Base-by-base conservation (phyloP, 2,113 vertebrate genomes). In the Neogale vison region DNA sequence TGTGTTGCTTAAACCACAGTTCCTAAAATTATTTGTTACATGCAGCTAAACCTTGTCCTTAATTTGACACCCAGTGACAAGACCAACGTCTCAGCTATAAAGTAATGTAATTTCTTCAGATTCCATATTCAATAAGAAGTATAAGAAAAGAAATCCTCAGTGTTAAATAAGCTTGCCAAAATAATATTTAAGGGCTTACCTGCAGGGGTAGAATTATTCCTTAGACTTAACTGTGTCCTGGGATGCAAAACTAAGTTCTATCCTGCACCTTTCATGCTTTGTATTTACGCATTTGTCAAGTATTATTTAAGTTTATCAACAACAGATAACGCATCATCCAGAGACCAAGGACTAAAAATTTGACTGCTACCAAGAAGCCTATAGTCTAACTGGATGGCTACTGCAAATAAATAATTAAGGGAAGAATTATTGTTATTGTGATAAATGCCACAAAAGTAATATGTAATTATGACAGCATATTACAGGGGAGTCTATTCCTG, bases 361-460 rank as follows among this genome's bases (percentile, higher is more conserved):
- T 39, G 20, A 90, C 7, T 42, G 10, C 34, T 59, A 79, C 21
- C 42, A 72, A 84, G 55, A 90, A n/a, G 31, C 77, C 77, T 34
- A 47, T 11, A 63, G 34, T 47, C 55, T 80, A 71, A 6, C 89
- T 47, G 72, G 23, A 1, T 93, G 9, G 17, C 31, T 83, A 94
- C 45, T 87, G 87, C 39, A 95, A 93, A 90, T 74, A 67, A 82
- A 79, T 55, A 93, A 57, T 52, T 81, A 77, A 93, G 8, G 47
- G 31, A 79, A 93, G 34, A 90, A 88, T 71, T 63, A 52, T 21
- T 84, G 18, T 83, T 83, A 84, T 71, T 88, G 31, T 47, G 13
- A 81, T 67, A 63, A 93, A 34, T 82, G 18, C 18, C 63, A 18
- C 15, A 45, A 31, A 97, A 85, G 9, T 65, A 67, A 55, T 26